These are phyloP conservation scores for Syngnathus typhle DNA, from an alignment of 2,113 vertebrate species.

Conservation along the genomic window DNA sequence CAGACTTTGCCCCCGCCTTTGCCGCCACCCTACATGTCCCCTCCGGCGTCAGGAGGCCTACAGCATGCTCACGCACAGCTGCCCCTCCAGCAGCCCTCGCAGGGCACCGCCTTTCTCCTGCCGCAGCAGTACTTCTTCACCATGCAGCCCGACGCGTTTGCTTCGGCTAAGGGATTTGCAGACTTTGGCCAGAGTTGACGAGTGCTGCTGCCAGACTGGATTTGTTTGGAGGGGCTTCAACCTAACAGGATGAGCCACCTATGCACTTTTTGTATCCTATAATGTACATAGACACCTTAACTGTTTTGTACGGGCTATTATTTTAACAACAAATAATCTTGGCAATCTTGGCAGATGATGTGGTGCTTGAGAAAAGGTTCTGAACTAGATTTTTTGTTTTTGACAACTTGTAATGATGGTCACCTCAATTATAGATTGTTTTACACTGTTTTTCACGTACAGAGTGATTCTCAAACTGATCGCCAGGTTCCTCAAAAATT, in stretches of 20 bases:
- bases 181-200: constrained; percentile 86
- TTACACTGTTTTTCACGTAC: too few species aligned
- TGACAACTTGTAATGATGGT: constrained; percentile 6
- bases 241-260: neutral
- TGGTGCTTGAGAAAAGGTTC: constrained; percentile 1
- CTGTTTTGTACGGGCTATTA: neutral
- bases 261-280: constrained; percentile 54
- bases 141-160: constrained; percentile 79
- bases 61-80: constrained; percentile 63
- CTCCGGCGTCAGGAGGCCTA: constrained; percentile 59
- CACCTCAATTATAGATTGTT: constrained; percentile 6
- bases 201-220: neutral
- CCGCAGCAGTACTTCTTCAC: constrained; percentile 88
- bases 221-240: neutral
- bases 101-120: constrained; percentile 77
- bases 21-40: constrained; percentile 81
- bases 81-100: constrained; percentile 70
- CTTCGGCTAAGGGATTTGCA: constrained; percentile 77
- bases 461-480: neutral
- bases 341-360: neutral
- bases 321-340: constrained; percentile 1
- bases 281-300: neutral
- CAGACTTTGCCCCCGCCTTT: constrained; percentile 57
- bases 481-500: neutral
- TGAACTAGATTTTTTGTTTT: constrained; percentile 48